Evolutionary conservation across 2,113 vertebrate genomes (phyloP).

Genomic region (Lota lota): DNA sequence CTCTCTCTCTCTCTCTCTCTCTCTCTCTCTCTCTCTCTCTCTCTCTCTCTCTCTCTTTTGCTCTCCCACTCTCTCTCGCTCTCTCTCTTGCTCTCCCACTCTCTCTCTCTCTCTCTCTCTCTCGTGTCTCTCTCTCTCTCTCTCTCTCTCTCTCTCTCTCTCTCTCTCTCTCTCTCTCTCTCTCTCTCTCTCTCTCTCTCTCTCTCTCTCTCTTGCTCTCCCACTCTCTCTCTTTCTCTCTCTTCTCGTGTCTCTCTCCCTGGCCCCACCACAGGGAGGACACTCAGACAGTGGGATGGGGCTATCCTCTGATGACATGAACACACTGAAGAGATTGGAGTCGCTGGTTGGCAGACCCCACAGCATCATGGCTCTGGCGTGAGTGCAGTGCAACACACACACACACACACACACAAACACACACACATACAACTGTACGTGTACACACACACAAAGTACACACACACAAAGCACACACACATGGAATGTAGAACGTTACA

Average conservation of each 20-base stretch:
- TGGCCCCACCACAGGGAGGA: constrained; percentile 64
- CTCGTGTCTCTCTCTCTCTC: too few relatives aligned
- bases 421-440: neutral
- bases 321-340: constrained; percentile 80
- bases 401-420: too few relatives aligned
- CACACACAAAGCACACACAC: constrained; percentile 7
- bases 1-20: too few relatives aligned
- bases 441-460: neutral
- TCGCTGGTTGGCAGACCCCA: constrained; percentile 79
- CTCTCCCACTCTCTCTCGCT: too few relatives aligned
- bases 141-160: too few relatives aligned
- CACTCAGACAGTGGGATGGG: constrained; percentile 88
- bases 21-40: too few relatives aligned
- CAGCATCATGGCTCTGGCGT: constrained; percentile 88
- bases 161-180: too few relatives aligned
- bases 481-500: constrained; percentile 63
- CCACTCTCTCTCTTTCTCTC: constrained; percentile 1
- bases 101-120: too few relatives aligned
- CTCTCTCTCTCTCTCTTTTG: too few relatives aligned
- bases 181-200: neutral
- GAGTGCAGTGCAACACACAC: constrained; percentile 58
- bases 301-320: constrained; percentile 81
- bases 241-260: constrained; percentile 5
- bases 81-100: too few relatives aligned
- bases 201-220: neutral